A percentile compares a stretch with the other conserved stretches of the same genome.
Evolutionary conservation across 2,797 vertebrate genomes (phyloP).

Genomic region (Esox masquinongy): DNA sequence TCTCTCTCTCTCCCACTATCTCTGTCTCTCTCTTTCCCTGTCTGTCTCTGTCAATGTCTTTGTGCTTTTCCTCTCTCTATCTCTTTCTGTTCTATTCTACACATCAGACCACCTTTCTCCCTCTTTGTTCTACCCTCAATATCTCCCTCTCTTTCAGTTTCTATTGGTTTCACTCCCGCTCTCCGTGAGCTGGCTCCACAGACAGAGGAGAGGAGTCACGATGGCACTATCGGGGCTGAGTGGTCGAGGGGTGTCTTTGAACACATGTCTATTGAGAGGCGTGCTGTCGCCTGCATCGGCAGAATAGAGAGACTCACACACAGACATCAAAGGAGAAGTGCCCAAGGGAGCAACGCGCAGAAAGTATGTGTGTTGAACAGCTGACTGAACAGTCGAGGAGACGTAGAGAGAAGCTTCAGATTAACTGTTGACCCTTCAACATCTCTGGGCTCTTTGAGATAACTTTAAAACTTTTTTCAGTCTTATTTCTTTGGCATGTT

Average conservation of each 20-base stretch:
- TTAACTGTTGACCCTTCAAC: slow-evolving; percentile 57
- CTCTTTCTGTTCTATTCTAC: too few species aligned
- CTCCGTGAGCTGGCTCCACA: neutral
- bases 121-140: too few species aligned
- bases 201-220: slow-evolving; percentile 31
- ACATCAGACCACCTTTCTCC: too few species aligned
- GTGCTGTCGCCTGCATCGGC: slow-evolving; percentile 22
- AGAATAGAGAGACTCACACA: slow-evolving; percentile 22
- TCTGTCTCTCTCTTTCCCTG: too few species aligned
- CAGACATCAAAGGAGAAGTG: slow-evolving; percentile 55
- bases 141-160: neutral
- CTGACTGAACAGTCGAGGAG: slow-evolving; percentile 45
- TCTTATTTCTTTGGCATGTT: slow-evolving; percentile 1
- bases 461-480: slow-evolving; percentile 31
- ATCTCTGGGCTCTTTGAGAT: slow-evolving; percentile 12
- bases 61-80: neutral
- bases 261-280: slow-evolving; percentile 38
- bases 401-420: slow-evolving; percentile 47
- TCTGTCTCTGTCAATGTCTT: too few species aligned
- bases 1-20: too few species aligned
- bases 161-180: neutral
- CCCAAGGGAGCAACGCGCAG: slow-evolving; percentile 42
- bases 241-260: slow-evolving; percentile 32
- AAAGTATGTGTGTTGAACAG: slow-evolving; percentile 60
- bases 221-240: slow-evolving; percentile 27